Evolutionary conservation across 2,113 vertebrate genomes (phyloP).

Genomic region (Coregonus clupeaformis): DNA sequence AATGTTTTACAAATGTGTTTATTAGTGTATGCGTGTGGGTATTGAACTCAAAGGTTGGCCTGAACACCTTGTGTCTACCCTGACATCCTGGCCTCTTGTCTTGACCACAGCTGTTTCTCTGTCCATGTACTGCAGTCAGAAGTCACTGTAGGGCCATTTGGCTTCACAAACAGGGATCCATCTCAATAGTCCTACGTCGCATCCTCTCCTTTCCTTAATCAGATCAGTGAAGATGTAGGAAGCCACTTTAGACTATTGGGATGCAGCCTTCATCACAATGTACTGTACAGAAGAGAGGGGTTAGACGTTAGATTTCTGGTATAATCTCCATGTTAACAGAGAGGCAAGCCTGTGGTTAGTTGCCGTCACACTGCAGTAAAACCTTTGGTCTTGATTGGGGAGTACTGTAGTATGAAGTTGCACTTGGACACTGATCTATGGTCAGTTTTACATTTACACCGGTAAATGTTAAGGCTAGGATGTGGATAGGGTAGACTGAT

Average conservation of each 20-base stretch:
- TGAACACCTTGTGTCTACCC: conserved; percentile 35
- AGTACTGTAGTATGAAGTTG: background rate
- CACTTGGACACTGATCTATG: background rate
- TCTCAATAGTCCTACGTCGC: conserved; percentile 7
- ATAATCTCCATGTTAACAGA: background rate
- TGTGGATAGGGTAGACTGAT: background rate
- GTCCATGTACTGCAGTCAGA: background rate
- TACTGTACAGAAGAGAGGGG: background rate
- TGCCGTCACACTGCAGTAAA: background rate
- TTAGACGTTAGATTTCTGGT: background rate
- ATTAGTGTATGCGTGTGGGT: conserved; percentile 44
- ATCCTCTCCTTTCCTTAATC: conserved; percentile 9
- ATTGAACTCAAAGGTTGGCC: conserved; percentile 29
- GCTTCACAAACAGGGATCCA: background rate
- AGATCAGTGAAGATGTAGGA: background rate
- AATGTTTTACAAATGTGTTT: conserved; percentile 5
- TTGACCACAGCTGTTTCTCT: background rate
- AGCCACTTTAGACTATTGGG: background rate
- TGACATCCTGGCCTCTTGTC: no score
- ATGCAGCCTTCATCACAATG: background rate
- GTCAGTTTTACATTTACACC: background rate
- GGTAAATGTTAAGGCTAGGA: background rate
- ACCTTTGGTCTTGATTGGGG: background rate
- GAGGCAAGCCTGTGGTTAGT: background rate
- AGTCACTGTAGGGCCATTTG: background rate